phyloP scores from a whole-genome alignment of 2,113 vertebrate genomes.

The Urocitellus parryii region DNA sequence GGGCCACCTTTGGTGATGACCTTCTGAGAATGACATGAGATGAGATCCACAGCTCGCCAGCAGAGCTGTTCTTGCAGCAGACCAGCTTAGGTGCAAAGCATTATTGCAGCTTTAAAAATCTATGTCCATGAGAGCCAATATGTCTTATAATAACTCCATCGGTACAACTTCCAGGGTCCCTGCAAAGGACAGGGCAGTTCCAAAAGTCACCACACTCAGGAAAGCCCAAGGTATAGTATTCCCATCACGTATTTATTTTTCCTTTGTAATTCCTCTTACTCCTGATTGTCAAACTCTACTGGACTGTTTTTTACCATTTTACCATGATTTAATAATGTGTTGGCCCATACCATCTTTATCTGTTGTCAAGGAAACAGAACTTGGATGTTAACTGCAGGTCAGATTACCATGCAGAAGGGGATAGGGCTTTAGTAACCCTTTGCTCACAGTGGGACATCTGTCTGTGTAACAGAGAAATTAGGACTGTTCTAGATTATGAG shows the following conservation, averaged over 20 bases:
- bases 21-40: background rate
- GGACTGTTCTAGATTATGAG: background rate
- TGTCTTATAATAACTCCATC: background rate
- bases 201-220: background rate
- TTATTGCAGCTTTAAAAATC: background rate
- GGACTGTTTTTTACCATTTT: background rate
- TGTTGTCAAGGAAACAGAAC: constrained; percentile 56
- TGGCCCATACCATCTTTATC: background rate
- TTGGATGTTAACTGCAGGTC: constrained; percentile 48
- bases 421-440: constrained; percentile 17
- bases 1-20: background rate
- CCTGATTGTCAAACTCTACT: too few relatives aligned
- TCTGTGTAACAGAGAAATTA: background rate
- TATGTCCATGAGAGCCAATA: background rate
- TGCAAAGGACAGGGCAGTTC: background rate
- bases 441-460: background rate
- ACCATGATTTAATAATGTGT: constrained; percentile 26
- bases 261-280: background rate
- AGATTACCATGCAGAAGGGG: background rate
- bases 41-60: background rate
- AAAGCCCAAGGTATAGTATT: background rate
- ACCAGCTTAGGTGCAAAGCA: background rate
- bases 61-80: background rate
- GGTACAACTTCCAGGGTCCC: background rate
- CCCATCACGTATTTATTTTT: background rate